Evolutionary conservation across 2,888 invertebrate genomes (phyloP), one percentile per base, ranked within the genome.

Genomic region (Chrysopilus asiliformis): DNA sequence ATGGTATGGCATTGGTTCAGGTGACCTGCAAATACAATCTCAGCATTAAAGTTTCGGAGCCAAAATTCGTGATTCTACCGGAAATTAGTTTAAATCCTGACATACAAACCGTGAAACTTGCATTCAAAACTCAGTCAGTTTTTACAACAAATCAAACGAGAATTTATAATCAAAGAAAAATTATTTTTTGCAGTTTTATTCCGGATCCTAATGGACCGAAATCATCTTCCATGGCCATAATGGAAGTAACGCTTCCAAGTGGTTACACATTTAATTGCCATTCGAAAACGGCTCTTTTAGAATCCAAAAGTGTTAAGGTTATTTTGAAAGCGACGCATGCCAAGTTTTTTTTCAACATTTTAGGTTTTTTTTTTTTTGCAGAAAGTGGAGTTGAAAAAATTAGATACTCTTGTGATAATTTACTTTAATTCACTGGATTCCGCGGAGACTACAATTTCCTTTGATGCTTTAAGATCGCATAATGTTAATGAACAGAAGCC

Each of bases 221-320:
- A 38, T 52, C 54, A 20, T 63, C 62, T 45, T 91, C 93, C 47
- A 81, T 93, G 76, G 84, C 89, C 5, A 79, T 93, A 1, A 81
- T 93, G 71, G 89, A 90, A 53, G 81, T 93, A 1, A 77, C 76
- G 46, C 67, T 94, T 41, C 91, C 93, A 0, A 90, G 91, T 9
- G 93, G 94, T 14, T 94, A 85, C 58, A 74, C 82, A 2, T 85
- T 87, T 0, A 89, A 90, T 49, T 69, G 76, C 46, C 78, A 79
- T 53, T 81, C 79, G 0, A 59, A 87, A 32, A 85, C 87, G 3
- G 76, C 76, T 36, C 56, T 77, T 27, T 60, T 60, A 41, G 56
- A 58, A 18, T 70, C 69, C 50, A 71, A 72, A 49, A 58, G 59
- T 26, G 58, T 64, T 38, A 60, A 56, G 43, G 58, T 58, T 31